Base-by-base conservation (phyloP, 2,113 vertebrate genomes). In the Capreolus pygargus region DNA sequence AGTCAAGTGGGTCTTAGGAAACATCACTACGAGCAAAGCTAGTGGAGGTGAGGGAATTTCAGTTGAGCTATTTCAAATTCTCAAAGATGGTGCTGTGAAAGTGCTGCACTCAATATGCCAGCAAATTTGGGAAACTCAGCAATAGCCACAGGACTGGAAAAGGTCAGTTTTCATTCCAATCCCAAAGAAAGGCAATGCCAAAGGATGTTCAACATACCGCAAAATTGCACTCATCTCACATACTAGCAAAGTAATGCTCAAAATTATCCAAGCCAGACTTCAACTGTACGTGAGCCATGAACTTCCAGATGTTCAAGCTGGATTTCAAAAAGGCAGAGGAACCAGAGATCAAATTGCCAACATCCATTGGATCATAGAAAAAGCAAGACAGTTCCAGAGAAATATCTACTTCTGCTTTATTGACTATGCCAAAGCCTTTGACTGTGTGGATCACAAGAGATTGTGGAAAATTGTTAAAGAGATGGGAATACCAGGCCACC, bases 251-350 rank as follows among this genome's bases (percentile, higher is more conserved):
- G 64, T 67, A 67, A 67, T 36, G 16, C 64, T 67, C 64, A 67
- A 36, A n/a, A 21, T 67, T 67, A 1, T 67, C 33, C 64, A 67
- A 67, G 16, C 64, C 61, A 19, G 17, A 33, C 33, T 67, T n/a
- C 33, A 67, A 10, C 33, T 21, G 7, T n/a, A 21, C 19, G 0
- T 36, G 33, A 10, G n/a, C 17, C 4, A 0, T 36, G 64, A 67
- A 67, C 8, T 67, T 67, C 17, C 33, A 67, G 8, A 21, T 67
- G 33, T 36, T 67, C 64, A n/a, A 36, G 4, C 64, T 67, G 1
- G 64, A 36, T 67, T 67, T 67, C 2, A 0, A 67, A 67, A 67
- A 67, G 33, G 64, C 64, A 36, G 7, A 8, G 33, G 16, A 67
- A 67, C 9, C 33, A 67, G 64, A 64, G 15, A 67, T 67, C 7